A percentile compares a stretch with the other conserved stretches of the same genome.
Evolutionary conservation across 1,140 invertebrate genomes (phyloP).

Genomic region (Eufriesea mexicana): DNA sequence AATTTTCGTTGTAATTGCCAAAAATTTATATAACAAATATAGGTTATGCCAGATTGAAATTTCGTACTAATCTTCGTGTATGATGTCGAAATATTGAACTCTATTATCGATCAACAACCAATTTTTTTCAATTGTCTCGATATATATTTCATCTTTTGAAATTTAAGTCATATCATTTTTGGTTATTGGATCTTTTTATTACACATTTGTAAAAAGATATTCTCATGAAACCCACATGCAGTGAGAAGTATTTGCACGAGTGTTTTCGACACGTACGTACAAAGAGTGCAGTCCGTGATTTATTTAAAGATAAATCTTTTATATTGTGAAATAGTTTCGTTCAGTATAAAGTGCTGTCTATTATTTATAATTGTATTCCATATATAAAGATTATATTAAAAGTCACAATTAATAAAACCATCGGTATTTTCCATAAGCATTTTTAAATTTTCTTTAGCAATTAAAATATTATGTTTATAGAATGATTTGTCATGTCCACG

Average conservation of each 20-base stretch:
- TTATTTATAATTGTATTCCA: background rate
- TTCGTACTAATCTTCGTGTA: background rate
- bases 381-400: background rate
- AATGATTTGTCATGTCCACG: background rate
- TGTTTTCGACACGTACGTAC: background rate
- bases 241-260: background rate
- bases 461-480: conserved; percentile 13
- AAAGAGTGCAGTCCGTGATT: background rate
- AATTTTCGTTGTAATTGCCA: conserved; percentile 48
- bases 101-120: conserved; percentile 24
- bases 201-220: background rate
- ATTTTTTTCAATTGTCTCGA: background rate
- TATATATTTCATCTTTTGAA: background rate
- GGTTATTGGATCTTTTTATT: background rate
- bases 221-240: background rate
- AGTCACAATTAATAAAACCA: background rate
- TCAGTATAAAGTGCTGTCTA: background rate
- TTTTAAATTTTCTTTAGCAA: background rate
- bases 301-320: background rate
- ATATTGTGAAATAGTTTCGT: background rate
- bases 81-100: conserved; percentile 39
- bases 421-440: background rate
- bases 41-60: conserved; percentile 38
- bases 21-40: conserved; percentile 47
- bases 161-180: background rate